Evolutionary conservation across 2,797 vertebrate species (phyloP).

Genomic region (Todus mexicanus): DNA sequence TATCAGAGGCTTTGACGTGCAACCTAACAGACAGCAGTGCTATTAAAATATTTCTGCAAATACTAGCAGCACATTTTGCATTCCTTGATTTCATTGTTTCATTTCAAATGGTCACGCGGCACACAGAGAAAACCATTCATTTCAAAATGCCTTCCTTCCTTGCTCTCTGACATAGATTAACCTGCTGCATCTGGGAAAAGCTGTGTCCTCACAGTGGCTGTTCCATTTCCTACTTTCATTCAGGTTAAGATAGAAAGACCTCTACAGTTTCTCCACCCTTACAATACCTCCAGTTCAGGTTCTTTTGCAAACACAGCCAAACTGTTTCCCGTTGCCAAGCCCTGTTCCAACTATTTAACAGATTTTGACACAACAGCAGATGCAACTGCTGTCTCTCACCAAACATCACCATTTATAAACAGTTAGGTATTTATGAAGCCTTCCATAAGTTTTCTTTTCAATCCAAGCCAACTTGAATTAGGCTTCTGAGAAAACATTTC

Average conservation of each 20-base stretch:
- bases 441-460: background rate
- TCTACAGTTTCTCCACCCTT: background rate
- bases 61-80: background rate
- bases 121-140: background rate
- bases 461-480: background rate
- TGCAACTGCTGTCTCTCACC: background rate
- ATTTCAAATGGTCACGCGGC: background rate
- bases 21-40: accelerated
- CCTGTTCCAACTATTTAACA: background rate
- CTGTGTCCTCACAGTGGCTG: background rate
- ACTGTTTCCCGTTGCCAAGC: background rate
- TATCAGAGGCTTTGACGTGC: background rate
- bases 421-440: background rate
- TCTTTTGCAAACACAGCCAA: background rate
- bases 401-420: background rate
- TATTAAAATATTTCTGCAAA: background rate
- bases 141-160: background rate
- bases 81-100: background rate
- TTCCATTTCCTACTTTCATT: too few species aligned
- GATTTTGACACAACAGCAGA: background rate
- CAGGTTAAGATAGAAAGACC: too few species aligned
- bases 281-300: background rate
- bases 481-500: background rate
- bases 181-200: background rate
- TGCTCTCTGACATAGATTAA: background rate